Conservation (phyloP, 2,113 vertebrate genomes). For the Daphoenositta chrysoptera region DNA sequence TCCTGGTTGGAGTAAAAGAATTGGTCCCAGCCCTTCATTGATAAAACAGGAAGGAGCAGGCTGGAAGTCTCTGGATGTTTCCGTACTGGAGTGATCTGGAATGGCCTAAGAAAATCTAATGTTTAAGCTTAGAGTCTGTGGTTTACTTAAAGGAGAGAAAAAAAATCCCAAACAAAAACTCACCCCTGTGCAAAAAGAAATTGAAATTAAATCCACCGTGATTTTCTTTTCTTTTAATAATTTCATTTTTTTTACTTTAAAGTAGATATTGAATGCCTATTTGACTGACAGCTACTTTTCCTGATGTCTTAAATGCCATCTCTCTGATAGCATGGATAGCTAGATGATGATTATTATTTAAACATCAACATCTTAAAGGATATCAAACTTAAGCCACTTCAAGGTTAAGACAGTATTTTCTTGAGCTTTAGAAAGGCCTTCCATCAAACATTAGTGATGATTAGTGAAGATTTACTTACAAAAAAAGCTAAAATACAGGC, state of each 20-base stretch:
- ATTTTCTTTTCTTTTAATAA: neutral
- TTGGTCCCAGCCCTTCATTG: neutral
- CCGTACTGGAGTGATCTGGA: neutral
- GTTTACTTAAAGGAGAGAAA: neutral
- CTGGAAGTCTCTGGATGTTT: conserved; percentile 40
- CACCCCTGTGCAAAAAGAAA: neutral
- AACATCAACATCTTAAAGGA: neutral
- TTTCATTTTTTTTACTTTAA: neutral
- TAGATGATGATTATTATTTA: neutral
- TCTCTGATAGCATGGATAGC: neutral
- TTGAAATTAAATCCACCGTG: neutral
- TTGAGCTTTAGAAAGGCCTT: neutral
- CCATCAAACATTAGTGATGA: neutral
- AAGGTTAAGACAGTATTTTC: neutral
- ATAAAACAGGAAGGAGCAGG: conserved; percentile 36
- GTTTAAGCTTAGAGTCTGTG: neutral
- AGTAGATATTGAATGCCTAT: neutral
- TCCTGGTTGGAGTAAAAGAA: neutral
- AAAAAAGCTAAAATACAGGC: neutral
- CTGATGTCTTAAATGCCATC: neutral
- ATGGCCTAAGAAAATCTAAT: neutral
- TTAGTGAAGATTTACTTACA: neutral
- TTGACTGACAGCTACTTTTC: neutral
- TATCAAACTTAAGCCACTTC: neutral
- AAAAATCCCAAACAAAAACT: neutral